Conservation (phyloP, 2,888 invertebrate species). For the Adelognathus sp. region DNA sequence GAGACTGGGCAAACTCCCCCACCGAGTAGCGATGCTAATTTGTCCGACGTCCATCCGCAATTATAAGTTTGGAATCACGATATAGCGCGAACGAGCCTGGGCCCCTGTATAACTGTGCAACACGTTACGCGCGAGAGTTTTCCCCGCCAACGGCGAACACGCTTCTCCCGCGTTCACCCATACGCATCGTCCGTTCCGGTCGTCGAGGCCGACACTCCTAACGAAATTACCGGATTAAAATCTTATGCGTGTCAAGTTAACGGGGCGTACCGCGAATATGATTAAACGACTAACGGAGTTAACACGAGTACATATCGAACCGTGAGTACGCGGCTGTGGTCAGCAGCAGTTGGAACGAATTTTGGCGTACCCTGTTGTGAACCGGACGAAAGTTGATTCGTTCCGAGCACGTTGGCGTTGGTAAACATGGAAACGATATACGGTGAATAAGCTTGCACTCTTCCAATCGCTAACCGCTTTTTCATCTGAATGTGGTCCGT, state of each 20-base stretch:
- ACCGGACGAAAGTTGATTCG: not conserved
- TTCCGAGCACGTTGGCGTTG: not conserved
- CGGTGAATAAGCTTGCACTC: not conserved
- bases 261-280: conserved; percentile 71
- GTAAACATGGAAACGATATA: not conserved
- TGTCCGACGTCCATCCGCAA: conserved; percentile 38
- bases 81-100: not conserved
- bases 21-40: conserved; percentile 40
- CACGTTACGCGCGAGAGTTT: not conserved
- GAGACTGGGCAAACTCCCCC: not conserved
- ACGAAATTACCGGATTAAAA: conserved; percentile 69
- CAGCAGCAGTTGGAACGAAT: conserved; percentile 67
- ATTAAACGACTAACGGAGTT: conserved; percentile 70
- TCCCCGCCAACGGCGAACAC: not conserved
- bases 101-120: not conserved
- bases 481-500: not conserved
- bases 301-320: conserved; percentile 67
- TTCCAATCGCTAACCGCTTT: not conserved
- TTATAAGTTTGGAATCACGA: conserved; percentile 50
- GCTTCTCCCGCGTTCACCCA: not conserved
- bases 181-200: conserved; percentile 4
- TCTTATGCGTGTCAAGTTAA: conserved; percentile 73
- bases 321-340: conserved; percentile 16
- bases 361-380: conserved; percentile 63
- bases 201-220: conserved; percentile 59